Evolutionary conservation across 2,888 invertebrate genomes (phyloP), one percentile per base, ranked within the genome.

Genomic region (Amblyteles armatorius): DNA sequence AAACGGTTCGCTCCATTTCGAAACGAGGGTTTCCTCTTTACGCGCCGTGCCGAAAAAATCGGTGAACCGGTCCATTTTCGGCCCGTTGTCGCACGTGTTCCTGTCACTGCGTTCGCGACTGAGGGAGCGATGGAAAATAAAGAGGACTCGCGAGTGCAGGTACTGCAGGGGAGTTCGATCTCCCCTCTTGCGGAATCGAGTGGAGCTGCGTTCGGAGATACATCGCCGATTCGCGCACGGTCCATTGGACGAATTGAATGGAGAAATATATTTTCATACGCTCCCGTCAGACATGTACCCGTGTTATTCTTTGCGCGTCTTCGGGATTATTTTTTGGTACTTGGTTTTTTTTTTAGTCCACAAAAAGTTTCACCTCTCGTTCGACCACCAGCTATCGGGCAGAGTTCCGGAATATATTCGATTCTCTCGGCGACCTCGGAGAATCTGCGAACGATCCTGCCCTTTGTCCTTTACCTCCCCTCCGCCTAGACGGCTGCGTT

Each of bases 171-270:
- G 65, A 50, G 65, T 52, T 65, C 22, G 63, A 63, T 63, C 50
- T 50, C 50, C 48, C 48, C 63, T 13, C 33, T 33, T 5, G 13
- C 19, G 22, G 65, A 76, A 48, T 11, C 50, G 16, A 19, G 76
- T 48, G 29, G 48, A 65, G 33, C 11, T 74, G 33, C 48, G 6
- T 44, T 63, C 50, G 29, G 48, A 29, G 33, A 65, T 19, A 36
- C 50, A 50, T 76, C 76, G 65, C 36, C 65, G 76, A 76, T 48
- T 76, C 33, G 65, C 76, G 50, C 65, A 48, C 65, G 50, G 33
- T 50, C 65, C 65, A 65, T 76, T 76, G 65, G 65, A 9, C 19
- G 50, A 65, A 33, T 76, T 65, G 33, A 63, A 76, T 76, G 19
- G 26, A 36, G 44, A 52, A 76, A 50, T 22, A 76, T 22, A 36